Base-by-base conservation (phyloP, 2,797 vertebrate genomes). In the Clangula hyemalis region DNA sequence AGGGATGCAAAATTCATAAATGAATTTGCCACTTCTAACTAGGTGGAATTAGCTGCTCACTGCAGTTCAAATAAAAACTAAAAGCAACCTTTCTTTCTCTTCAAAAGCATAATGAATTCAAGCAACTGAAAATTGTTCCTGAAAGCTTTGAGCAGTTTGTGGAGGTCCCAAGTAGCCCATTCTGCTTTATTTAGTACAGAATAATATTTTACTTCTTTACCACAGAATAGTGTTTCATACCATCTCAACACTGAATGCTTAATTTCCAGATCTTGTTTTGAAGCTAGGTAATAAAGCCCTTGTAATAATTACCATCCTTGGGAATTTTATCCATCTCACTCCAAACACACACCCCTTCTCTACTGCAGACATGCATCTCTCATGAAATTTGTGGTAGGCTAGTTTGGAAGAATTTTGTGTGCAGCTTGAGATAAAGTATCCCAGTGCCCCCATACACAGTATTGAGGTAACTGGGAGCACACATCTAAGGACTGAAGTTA, bases 401-500 rank as follows among this genome's bases (percentile, higher is more conserved):
- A 4, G 3, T 51, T 38, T 1, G 12, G 27, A 20, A 10, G 6
- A 24, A 8, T 5, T 7, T 6, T 30, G 17, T 14, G 16, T 28
- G 24, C 24, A 54, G 0, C 39, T 15, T 54, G 41, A 11, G 12
- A 5, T 3, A 13, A 12, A 19, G 27, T 13, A 21, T 4, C 3
- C 3, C 27, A 16, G n/a, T 32, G 10, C 6, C 11, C 20, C 28
- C 51, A 53, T 53, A 53, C 25, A 53, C 51, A 53, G 27, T 39
- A 16, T 1, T 1, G 14, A 14, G 9, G 12, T 4, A 6, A 16
- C 6, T 7, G 8, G 24, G 38, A 11, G 27, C 13, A 27, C 21
- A 17, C 25, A 6, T 1, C 0, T 0, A 15, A 12, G 2, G 24
- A 57, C 25, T 5, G 43, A 38, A 13, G 11, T 2, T 10, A 1